Evolutionary conservation across 2,888 invertebrate species (phyloP), one percentile per base, ranked within the genome.

Genomic region (Lasioglossum zephyrum): DNA sequence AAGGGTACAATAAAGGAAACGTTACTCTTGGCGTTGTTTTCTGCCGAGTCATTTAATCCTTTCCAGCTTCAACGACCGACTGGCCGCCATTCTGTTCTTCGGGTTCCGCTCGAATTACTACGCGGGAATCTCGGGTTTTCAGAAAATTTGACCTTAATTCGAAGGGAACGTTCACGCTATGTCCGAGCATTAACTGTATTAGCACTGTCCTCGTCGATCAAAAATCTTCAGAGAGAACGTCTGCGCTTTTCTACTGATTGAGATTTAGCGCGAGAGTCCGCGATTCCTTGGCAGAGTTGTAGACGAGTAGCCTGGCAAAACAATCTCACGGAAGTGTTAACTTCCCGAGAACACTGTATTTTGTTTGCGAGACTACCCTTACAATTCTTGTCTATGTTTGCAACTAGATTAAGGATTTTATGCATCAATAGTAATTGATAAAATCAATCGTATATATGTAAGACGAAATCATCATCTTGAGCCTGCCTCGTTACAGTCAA

Each of bases 21-120:
- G 73, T 76, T 77, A 73, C 79, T 80, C 84, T 79, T 80, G 73
- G 57, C 60, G 16, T 41, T 60, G 69, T 84, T 79, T 57, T 72
- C 73, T 26, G 13, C 16, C 73, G 66, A 70, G 73, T 70, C 66
- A 72, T 81, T 84, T 80, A 77, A 81, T 73, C 47, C 73, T 39
- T 41, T 75, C 31, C 31, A 53, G n/a, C 41, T 39, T 47, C 36
- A 49, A 49, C 63, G 53, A 75, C 16, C 60, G 31, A 4, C 31
- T 41, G 4, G 1, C 4, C 60, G 60, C 36, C 36, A 36, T 66
- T 66, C 66, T 66, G 36, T 66, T 18, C 66, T 66, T 60, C 66
- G 36, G 8, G 3, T 36, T 18, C 16, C 66, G 36, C 66, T 18
- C 66, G 36, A 36, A 66, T 66, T 13, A 18, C 66, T 31, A 31